These are phyloP conservation scores for Lutraria lutraria DNA, from an alignment of 2,888 invertebrate species.

Conservation along the genomic window DNA sequence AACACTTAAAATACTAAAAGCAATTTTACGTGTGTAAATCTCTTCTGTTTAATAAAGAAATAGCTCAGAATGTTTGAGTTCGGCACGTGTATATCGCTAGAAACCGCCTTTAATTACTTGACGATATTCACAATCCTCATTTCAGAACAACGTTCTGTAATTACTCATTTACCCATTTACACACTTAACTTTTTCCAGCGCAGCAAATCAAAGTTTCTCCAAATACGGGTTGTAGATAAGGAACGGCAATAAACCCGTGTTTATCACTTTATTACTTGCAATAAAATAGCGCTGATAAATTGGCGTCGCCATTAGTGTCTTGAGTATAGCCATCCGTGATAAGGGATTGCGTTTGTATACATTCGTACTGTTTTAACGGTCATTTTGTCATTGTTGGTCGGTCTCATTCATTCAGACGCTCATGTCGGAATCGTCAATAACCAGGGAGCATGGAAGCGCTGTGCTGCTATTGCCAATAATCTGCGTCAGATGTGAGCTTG, in stretches of 20 bases:
- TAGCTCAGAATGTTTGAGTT: no score
- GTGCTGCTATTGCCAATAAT: neutral
- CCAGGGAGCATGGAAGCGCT: neutral
- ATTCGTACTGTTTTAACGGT: neutral
- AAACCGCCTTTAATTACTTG: no score
- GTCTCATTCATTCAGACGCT: neutral
- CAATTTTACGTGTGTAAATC: no score
- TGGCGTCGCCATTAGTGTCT: neutral
- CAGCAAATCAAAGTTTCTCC: neutral
- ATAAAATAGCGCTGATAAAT: neutral
- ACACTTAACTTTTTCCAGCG: no score
- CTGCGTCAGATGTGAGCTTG: neutral
- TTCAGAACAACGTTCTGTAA: no score
- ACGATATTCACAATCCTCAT: no score
- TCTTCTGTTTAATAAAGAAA: no score
- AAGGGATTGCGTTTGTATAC: neutral
- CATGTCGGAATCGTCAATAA: neutral
- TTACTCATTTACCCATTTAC: no score
- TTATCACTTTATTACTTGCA: neutral
- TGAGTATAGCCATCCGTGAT: neutral
- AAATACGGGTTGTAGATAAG: neutral
- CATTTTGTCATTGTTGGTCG: neutral
- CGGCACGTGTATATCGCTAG: no score
- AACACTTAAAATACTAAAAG: no score
- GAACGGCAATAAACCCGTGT: neutral